phyloP scores from a whole-genome alignment of 2,888 invertebrate genomes.

The Tridacna gigas region DNA sequence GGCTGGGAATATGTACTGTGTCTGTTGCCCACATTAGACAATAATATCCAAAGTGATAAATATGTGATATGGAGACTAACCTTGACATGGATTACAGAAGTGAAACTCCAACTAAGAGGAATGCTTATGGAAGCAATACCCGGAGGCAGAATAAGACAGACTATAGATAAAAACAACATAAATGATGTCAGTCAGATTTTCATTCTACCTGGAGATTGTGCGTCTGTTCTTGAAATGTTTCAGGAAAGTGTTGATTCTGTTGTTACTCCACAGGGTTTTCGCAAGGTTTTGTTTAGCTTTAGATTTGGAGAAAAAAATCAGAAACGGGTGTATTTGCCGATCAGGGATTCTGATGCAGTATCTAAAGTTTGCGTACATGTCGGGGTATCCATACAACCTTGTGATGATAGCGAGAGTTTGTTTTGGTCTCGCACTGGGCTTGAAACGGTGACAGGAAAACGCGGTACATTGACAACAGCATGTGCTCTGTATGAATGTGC shows the following conservation, averaged over 20 bases:
- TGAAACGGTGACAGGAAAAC: too few relatives aligned
- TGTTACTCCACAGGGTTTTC: background rate
- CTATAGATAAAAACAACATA: slow-evolving; percentile 26
- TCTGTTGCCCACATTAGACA: background rate
- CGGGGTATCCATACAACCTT: too few relatives aligned
- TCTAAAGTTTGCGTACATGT: too few relatives aligned
- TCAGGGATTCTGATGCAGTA: too few relatives aligned
- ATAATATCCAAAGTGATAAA: background rate
- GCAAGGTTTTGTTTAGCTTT: too few relatives aligned
- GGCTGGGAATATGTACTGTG: slow-evolving; percentile 26
- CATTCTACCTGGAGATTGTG: slow-evolving; percentile 20
- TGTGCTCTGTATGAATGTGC: background rate
- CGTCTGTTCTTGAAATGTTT: background rate
- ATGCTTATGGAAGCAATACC: slow-evolving; percentile 4
- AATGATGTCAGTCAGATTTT: slow-evolving; percentile 24
- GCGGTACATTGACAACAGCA: background rate
- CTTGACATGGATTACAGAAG: slow-evolving; percentile 26
- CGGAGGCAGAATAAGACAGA: slow-evolving; percentile 1
- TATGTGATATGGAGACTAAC: background rate
- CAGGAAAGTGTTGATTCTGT: slow-evolving; percentile 6
- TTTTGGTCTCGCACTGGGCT: too few relatives aligned
- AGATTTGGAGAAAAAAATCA: too few relatives aligned
- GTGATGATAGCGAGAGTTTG: too few relatives aligned
- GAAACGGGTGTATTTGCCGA: background rate
- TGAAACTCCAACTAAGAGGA: background rate